These are phyloP conservation scores for Cyrtorhinus lividipennis DNA, from an alignment of 1,140 invertebrate species.

Conservation along the genomic window DNA sequence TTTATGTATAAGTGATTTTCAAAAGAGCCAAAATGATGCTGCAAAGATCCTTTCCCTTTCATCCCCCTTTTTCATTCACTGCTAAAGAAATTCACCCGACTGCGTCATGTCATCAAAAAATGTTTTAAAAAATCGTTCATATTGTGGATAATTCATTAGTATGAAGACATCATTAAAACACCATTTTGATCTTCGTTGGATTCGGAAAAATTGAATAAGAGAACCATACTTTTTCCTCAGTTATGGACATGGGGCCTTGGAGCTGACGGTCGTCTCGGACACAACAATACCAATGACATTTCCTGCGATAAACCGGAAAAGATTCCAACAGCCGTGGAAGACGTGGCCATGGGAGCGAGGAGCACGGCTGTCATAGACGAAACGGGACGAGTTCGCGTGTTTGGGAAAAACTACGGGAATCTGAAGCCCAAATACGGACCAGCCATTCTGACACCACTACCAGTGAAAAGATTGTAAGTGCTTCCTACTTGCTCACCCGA, in stretches of 20 bases:
- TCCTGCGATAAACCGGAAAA: not conserved
- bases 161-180: too few species aligned
- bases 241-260: not conserved
- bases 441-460: not conserved
- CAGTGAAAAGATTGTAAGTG: not conserved
- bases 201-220: too few species aligned
- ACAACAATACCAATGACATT: not conserved
- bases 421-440: not conserved
- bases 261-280: not conserved
- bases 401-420: not conserved
- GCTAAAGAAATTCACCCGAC: too few species aligned
- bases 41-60: too few species aligned
- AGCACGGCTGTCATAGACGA: not conserved
- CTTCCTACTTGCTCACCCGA: not conserved
- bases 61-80: too few species aligned
- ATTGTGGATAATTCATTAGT: too few species aligned
- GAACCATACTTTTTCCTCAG: too few species aligned
- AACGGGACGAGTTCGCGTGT: not conserved
- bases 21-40: too few species aligned
- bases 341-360: not conserved
- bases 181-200: too few species aligned
- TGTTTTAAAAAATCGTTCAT: too few species aligned
- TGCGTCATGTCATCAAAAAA: too few species aligned
- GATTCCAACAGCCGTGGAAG: not conserved
- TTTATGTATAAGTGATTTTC: too few species aligned